phyloP scores from a whole-genome alignment of 2,888 invertebrate species.

The Heliconius hortense region DNA sequence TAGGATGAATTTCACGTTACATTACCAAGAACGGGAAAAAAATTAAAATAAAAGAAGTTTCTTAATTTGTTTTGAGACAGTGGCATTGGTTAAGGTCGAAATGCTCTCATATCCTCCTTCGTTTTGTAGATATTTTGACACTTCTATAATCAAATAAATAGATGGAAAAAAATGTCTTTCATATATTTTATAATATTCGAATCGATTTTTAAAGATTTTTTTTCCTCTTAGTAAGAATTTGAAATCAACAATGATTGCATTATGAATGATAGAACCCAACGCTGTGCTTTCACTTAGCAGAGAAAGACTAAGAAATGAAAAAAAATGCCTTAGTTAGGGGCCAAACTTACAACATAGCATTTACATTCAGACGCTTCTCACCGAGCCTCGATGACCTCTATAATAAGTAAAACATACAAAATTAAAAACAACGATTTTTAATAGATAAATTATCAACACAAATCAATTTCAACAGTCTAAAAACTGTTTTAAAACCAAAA shows the following conservation, averaged over 20 bases:
- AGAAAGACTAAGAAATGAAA: no score
- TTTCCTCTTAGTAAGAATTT: not conserved
- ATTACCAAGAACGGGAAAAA: slow-evolving; percentile 23
- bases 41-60: slow-evolving; percentile 16
- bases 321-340: not conserved
- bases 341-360: not conserved
- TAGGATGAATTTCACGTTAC: slow-evolving; percentile 37
- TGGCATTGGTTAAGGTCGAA: slow-evolving; percentile 7
- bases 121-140: not conserved
- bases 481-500: not conserved
- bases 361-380: not conserved
- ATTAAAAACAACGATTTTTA: no score
- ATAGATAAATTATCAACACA: not conserved
- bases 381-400: no score
- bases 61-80: slow-evolving; percentile 16
- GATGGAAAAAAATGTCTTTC: no score
- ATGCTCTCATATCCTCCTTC: slow-evolving; percentile 4
- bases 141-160: not conserved
- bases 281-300: no score
- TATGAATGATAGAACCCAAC: not conserved
- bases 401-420: no score
- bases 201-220: not conserved
- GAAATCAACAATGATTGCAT: no score
- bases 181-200: no score
- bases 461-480: not conserved